phyloP scores from a whole-genome alignment of 2,113 vertebrate species.

The Xyrauchen texanus region DNA sequence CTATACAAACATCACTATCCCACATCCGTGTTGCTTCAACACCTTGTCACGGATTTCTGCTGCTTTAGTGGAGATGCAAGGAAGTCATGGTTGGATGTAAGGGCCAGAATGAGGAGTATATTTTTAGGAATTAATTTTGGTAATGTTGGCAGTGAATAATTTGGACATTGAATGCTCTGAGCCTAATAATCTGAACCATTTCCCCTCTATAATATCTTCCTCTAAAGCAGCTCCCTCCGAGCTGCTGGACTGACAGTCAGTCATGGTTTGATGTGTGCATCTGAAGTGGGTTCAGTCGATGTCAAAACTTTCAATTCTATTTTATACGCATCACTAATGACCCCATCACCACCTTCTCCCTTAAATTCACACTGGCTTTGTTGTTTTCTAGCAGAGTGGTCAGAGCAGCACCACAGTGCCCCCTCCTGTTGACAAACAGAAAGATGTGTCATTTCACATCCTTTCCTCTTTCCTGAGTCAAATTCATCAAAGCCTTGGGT shows the following conservation, averaged over 20 bases:
- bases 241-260: slow-evolving; percentile 39
- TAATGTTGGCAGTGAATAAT: not conserved
- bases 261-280: slow-evolving; percentile 45
- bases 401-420: slow-evolving; percentile 43
- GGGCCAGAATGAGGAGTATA: no score
- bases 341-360: not conserved
- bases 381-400: not conserved
- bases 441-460: not conserved
- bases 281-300: slow-evolving; percentile 48
- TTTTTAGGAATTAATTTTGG: slow-evolving; percentile 10
- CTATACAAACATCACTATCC: slow-evolving; percentile 7
- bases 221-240: not conserved
- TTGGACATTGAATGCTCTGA: slow-evolving; percentile 1
- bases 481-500: slow-evolving; percentile 32
- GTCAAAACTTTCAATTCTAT: slow-evolving; percentile 51
- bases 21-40: not conserved
- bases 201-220: slow-evolving; percentile 2
- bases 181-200: slow-evolving; percentile 20
- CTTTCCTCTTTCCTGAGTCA: not conserved
- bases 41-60: not conserved
- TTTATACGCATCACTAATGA: slow-evolving; percentile 53
- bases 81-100: no score
- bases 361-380: slow-evolving; percentile 8
- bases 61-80: not conserved
- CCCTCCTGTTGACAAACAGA: slow-evolving; percentile 16